Base-by-base conservation (phyloP, 2,888 invertebrate species). In the Caenorhabditis parvicauda region DNA sequence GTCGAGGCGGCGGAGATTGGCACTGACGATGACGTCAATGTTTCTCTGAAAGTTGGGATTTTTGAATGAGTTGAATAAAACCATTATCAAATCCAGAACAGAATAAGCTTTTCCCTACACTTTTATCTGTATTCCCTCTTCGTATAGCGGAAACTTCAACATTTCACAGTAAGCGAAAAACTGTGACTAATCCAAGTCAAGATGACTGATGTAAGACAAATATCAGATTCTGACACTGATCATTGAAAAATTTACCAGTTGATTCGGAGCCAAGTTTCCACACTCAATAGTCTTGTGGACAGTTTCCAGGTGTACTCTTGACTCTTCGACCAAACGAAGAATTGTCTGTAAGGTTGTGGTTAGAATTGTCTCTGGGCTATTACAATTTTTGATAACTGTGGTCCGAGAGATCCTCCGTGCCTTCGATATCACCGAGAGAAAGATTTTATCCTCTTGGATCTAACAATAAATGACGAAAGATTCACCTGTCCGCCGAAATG, bases 1-100 rank as follows among this genome's bases (percentile, higher is more conserved):
- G 44, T 66, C 64, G 14, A 72, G 52, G 39, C 70, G 63, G 17
- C 67, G 64, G 21, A 72, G 59, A 41, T 72, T 69, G 9, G 65
- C 60, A 35, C 62, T 54, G 24, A 64, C 66, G 24, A 72, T 70
- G 17, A 62, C 39, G 24, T 58, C 54, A 35, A 65, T 62, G 17
- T 58, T 54, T 5, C 27, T 38, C 65, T 65, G 54, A 50, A 62
- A n/a, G n/a, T n/a, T n/a, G n/a, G n/a, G n/a, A n/a, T n/a, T n/a
- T n/a, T n/a, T n/a, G n/a, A n/a, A n/a, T n/a, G n/a, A n/a, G n/a
- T n/a, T n/a, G n/a, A n/a, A n/a, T n/a, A n/a, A n/a, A n/a, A n/a
- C n/a, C n/a, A n/a, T n/a, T n/a, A n/a, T n/a, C n/a, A n/a, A n/a
- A n/a, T n/a, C n/a, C n/a, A n/a, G n/a, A n/a, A n/a, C n/a, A n/a